Conservation (phyloP, 1,140 invertebrate species). For the honey bee (Apis mellifera) region DNA sequence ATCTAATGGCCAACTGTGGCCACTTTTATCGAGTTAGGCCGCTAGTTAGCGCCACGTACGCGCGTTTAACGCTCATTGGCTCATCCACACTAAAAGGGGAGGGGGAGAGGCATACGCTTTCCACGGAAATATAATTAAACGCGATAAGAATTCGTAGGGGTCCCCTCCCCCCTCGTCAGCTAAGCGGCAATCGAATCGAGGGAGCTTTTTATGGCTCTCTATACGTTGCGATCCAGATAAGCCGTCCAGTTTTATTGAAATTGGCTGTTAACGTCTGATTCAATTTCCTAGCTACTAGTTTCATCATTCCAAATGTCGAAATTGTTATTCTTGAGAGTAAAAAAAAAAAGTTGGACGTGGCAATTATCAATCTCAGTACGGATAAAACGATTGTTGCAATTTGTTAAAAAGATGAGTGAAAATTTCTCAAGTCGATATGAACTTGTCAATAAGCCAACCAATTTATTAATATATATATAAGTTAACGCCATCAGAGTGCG, state of each 20-base stretch:
- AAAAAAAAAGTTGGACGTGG: too few species aligned
- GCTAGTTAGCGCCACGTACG: slow-evolving; percentile 7
- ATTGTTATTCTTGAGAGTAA: too few species aligned
- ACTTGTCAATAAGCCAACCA: neutral
- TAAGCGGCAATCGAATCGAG: slow-evolving; percentile 25
- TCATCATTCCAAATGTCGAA: too few species aligned
- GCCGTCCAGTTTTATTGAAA: neutral
- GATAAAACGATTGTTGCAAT: too few species aligned
- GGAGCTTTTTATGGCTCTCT: neutral
- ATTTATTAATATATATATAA: neutral
- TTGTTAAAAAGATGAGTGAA: too few species aligned
- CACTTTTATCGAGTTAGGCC: slow-evolving; percentile 23
- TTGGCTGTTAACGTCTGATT: neutral
- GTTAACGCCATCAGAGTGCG: neutral
- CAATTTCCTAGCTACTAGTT: neutral
- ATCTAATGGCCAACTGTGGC: slow-evolving; percentile 70
- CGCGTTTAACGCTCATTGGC: slow-evolving; percentile 61
- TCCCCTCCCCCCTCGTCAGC: neutral
- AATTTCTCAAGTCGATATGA: too few species aligned
- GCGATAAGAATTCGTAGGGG: slow-evolving; percentile 57
- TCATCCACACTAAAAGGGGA: slow-evolving; percentile 40
- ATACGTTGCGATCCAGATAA: neutral
- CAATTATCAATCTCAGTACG: too few species aligned
- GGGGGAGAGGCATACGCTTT: slow-evolving; percentile 12
- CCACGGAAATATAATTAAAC: slow-evolving; percentile 47